Evolutionary conservation across 2,888 invertebrate species (phyloP), one percentile per base, ranked within the genome.

Genomic region (Allolobophora icterica): DNA sequence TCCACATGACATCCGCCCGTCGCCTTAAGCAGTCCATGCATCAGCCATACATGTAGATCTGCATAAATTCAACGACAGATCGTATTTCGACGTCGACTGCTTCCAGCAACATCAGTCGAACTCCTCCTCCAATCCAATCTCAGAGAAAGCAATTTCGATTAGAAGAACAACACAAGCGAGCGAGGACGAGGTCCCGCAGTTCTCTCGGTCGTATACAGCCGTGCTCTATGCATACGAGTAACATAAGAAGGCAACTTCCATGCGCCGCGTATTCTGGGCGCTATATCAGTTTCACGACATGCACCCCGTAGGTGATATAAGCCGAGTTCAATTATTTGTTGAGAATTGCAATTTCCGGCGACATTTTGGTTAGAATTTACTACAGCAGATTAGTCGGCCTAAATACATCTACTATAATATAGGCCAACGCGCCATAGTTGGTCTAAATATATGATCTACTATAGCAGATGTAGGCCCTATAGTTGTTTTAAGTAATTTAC

Each of bases 341-440:
- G 71, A 71, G n/a, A 71, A n/a, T 71, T 71, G 71, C 71, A 71
- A 71, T 71, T 71, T 71, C 71, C 71, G 71, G n/a, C n/a, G 71
- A 52, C 52, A 21, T 52, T n/a, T 17, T 52, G 21, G 4, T 21
- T 52, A 5, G 52, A 24, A 52, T 52, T 21, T 19, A 52, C 52
- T 52, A 52, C 1, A 52, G 52, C 52, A 1, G 52, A 52, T n/a
- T 52, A 52, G 6, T 42, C 42, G 42, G 38, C 38, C 38, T 38
- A 38, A 38, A 38, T 38, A 45, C 13, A 24, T 52, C 52, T 24
- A 45, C 45, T 19, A 45, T 45, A n/a, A n/a, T n/a, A n/a, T n/a
- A n/a, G n/a, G n/a, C n/a, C n/a, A n/a, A n/a, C 1, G 1, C 45
- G 38, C 45, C 1, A 45, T 45, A 11, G 45, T 45, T 45, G 8